A percentile compares a stretch with the other conserved stretches of the same genome.
Evolutionary conservation across 2,888 invertebrate species (phyloP).

Genomic region (Neelides folsomi): DNA sequence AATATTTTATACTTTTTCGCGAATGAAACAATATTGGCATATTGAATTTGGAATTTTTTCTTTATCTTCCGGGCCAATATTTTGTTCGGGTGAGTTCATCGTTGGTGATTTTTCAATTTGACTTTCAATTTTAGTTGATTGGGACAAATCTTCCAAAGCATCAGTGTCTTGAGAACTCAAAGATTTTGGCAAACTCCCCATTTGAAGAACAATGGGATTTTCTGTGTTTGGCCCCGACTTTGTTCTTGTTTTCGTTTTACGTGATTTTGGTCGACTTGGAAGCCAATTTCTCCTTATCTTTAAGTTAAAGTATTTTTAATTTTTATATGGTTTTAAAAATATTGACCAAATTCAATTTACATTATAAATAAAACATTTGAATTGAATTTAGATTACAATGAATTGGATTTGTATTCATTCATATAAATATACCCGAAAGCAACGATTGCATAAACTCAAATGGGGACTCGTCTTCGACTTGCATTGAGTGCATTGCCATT

Average conservation of each 20-base stretch:
- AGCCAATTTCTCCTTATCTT: slow-evolving; percentile 27
- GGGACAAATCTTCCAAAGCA: too few species aligned
- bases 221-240: slow-evolving; percentile 2
- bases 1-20: too few species aligned
- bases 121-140: neutral
- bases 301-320: neutral
- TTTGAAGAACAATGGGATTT: too few species aligned
- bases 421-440: slow-evolving; percentile 21
- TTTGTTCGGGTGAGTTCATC: neutral
- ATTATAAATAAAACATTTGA: neutral
- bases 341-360: neutral
- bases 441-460: slow-evolving; percentile 23
- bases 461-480: slow-evolving; percentile 12
- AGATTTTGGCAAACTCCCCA: too few species aligned
- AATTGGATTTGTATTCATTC: too few species aligned
- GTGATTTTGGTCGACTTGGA: slow-evolving; percentile 20
- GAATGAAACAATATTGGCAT: too few species aligned
- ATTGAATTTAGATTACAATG: too few species aligned
- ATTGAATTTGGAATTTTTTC: neutral
- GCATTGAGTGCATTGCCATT: slow-evolving; percentile 23
- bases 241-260: slow-evolving; percentile 14
- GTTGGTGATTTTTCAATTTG: neutral
- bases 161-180: too few species aligned
- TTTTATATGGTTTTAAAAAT: neutral
- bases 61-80: neutral